A percentile compares a stretch with the other conserved stretches of the same genome.
These are phyloP conservation scores for Heloderma charlesbogerti DNA, from an alignment of 2,113 vertebrate genomes.

Conservation along the genomic window DNA sequence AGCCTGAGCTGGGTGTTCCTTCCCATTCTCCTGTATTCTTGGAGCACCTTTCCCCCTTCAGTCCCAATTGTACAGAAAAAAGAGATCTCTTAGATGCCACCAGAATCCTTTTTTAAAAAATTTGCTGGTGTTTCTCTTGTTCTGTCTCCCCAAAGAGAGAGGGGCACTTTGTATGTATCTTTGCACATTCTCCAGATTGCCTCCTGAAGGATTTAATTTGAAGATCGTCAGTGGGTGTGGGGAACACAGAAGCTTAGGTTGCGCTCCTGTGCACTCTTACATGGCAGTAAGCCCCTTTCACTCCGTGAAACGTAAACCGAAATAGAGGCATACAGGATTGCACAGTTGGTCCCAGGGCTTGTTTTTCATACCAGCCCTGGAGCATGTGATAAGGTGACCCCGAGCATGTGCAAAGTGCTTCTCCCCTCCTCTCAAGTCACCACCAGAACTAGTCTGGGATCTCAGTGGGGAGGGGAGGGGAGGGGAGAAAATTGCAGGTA, in stretches of 20 bases:
- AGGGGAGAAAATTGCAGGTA: no score
- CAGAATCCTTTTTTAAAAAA: no score
- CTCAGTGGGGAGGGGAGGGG: background rate
- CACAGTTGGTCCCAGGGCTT: background rate
- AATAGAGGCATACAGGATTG: background rate
- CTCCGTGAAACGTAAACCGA: background rate
- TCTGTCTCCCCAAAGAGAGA: background rate
- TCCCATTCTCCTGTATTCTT: background rate
- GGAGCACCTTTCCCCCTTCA: background rate
- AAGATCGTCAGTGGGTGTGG: background rate
- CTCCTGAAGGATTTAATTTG: background rate
- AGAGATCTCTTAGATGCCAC: background rate
- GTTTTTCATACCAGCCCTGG: background rate
- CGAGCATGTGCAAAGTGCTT: background rate
- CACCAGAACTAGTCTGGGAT: background rate
- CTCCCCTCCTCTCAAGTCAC: no score
- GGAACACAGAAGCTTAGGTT: background rate
- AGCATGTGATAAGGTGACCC: background rate
- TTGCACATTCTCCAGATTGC: no score
- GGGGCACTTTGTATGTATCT: background rate
- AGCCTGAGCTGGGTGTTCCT: background rate
- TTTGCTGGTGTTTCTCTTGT: background rate
- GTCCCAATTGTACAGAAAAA: background rate
- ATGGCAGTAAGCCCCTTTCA: background rate
- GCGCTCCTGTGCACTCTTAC: background rate